These are phyloP conservation scores for Hipposideros larvatus DNA, from an alignment of 2,797 vertebrate genomes.

Conservation along the genomic window DNA sequence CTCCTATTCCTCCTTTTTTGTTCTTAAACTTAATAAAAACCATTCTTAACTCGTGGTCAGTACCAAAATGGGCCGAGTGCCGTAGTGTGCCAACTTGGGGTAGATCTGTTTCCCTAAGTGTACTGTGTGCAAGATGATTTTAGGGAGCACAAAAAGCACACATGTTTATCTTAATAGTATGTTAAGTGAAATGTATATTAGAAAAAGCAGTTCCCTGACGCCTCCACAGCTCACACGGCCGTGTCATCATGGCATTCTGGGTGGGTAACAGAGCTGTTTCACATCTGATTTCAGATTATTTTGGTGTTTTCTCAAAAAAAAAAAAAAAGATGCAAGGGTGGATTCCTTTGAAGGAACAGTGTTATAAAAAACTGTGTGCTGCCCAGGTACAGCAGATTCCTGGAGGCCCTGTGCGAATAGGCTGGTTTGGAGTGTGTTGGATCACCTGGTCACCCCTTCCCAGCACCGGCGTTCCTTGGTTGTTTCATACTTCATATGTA, in stretches of 20 bases:
- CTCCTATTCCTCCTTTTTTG: neutral
- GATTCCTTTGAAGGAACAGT: neutral
- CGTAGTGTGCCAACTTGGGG: neutral
- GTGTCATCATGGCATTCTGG: neutral
- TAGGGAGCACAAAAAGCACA: neutral
- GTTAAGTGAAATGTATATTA: neutral
- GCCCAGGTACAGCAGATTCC: neutral
- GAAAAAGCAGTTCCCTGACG: neutral
- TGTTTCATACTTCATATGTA: neutral
- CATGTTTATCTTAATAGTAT: neutral
- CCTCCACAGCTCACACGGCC: neutral
- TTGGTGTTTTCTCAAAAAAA: neutral
- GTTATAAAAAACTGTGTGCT: accelerated
- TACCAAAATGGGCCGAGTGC: neutral
- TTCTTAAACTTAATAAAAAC: neutral
- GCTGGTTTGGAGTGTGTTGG: neutral
- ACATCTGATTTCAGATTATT: neutral
- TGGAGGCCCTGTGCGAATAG: accelerated
- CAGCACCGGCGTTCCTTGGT: neutral
- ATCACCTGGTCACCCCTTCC: neutral
- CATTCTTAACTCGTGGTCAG: neutral
- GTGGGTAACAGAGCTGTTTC: neutral
- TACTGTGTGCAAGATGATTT: neutral
- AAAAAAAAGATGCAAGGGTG: neutral
- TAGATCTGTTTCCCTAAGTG: neutral